phyloP scores from a whole-genome alignment of 2,888 invertebrate genomes.

The Fissipunctia ypsillon region DNA sequence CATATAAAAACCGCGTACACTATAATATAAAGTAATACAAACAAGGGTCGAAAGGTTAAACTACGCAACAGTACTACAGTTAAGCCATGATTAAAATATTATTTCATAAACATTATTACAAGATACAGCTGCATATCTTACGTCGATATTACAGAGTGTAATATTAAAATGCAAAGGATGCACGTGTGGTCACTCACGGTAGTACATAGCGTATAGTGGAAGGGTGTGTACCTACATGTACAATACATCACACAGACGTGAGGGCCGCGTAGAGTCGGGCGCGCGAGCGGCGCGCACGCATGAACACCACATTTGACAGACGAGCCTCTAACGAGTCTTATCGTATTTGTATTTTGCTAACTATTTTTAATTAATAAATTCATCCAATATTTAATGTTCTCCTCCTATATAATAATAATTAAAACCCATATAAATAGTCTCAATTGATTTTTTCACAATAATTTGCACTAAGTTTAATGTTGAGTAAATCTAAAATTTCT shows the following conservation, averaged over 20 bases:
- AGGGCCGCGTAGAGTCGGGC: conserved; percentile 59
- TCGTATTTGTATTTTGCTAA: conserved; percentile 91
- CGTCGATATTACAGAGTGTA: conserved; percentile 85
- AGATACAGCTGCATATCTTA: conserved; percentile 86
- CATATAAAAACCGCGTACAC: conserved; percentile 90
- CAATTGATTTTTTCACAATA: conserved; percentile 90
- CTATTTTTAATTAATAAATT: conserved; percentile 91
- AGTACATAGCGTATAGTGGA: conserved; percentile 48
- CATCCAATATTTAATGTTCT: conserved; percentile 89
- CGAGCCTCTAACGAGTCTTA: conserved; percentile 89
- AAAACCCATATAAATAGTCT: conserved; percentile 90
- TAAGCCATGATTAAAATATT: conserved; percentile 90
- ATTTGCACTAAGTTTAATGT: conserved; percentile 90
- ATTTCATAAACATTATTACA: conserved; percentile 87
- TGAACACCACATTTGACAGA: conserved; percentile 84
- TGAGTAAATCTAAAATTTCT: conserved; percentile 91
- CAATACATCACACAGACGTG: conserved; percentile 36
- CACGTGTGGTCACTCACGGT: conserved; percentile 74
- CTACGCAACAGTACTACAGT: conserved; percentile 90
- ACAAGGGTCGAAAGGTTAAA: conserved; percentile 89
- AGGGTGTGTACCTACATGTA: conserved; percentile 29
- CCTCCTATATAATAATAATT: conserved; percentile 90
- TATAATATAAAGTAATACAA: conserved; percentile 90
- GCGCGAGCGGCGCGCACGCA: conserved; percentile 67
- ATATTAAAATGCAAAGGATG: conserved; percentile 82